Conservation (phyloP, 2,797 vertebrate species). For the Philypnodon macrostomus region DNA sequence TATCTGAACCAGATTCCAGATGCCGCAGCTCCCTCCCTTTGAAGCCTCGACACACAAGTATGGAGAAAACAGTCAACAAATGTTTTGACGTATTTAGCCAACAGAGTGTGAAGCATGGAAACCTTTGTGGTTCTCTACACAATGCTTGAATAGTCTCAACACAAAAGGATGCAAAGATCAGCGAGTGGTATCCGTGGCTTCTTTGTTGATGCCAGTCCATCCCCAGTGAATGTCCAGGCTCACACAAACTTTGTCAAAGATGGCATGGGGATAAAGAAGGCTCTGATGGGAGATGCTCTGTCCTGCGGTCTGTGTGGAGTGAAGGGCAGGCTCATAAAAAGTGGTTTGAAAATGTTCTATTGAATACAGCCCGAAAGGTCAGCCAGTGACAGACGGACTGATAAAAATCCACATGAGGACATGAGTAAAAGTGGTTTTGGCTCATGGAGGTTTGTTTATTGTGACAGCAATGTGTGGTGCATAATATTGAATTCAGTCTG, state of each 20-base stretch:
- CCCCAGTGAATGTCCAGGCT: slow-evolving; percentile 43
- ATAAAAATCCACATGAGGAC: slow-evolving; percentile 41
- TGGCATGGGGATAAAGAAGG: slow-evolving; percentile 24
- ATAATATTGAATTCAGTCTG: not conserved
- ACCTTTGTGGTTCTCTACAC: slow-evolving; percentile 69
- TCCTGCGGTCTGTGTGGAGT: slow-evolving; percentile 38
- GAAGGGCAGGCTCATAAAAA: slow-evolving; percentile 53
- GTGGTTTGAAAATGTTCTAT: slow-evolving; percentile 50
- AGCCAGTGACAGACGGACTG: slow-evolving; percentile 46
- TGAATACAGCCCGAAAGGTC: slow-evolving; percentile 66
- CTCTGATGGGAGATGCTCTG: slow-evolving; percentile 36
- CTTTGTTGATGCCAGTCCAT: slow-evolving; percentile 54
- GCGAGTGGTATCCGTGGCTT: slow-evolving; percentile 41
- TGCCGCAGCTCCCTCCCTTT: slow-evolving; percentile 49
- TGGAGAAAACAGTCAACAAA: slow-evolving; percentile 59
- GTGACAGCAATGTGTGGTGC: not conserved
- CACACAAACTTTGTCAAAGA: slow-evolving; percentile 28
- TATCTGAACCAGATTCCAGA: slow-evolving; percentile 56
- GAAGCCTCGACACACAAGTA: slow-evolving; percentile 59
- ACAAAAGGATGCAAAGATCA: slow-evolving; percentile 60
- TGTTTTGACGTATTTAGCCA: slow-evolving; percentile 75
- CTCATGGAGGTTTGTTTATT: slow-evolving; percentile 20
- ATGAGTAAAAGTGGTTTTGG: slow-evolving; percentile 21
- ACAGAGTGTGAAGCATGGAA: slow-evolving; percentile 70
- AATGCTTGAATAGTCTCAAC: slow-evolving; percentile 45